A percentile compares a stretch with the other conserved stretches of the same genome.
Conservation (phyloP, 2,888 invertebrate genomes). For the Drosophila vallismaia region DNA sequence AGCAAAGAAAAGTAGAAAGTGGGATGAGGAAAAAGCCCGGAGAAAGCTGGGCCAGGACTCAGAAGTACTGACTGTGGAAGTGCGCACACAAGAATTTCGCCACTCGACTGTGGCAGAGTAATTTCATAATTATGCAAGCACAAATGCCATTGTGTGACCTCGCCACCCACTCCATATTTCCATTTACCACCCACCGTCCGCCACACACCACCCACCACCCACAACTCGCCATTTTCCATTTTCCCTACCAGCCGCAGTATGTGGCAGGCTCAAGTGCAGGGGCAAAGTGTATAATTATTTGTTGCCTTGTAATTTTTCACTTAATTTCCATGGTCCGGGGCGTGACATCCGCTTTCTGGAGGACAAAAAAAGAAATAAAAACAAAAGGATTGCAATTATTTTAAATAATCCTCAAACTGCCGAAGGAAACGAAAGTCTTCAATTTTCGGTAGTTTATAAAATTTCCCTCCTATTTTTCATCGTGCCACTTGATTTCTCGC, state of each 20-base stretch:
- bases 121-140: conserved; percentile 75
- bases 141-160: conserved; percentile 71
- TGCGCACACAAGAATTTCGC: conserved; percentile 67
- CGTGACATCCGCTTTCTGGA: conserved; percentile 59
- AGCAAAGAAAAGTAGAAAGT: conserved; percentile 6
- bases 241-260: conserved; percentile 7
- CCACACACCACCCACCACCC: conserved; percentile 10
- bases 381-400: conserved; percentile 67
- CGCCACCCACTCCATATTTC: conserved; percentile 26
- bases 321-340: conserved; percentile 69
- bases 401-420: conserved; percentile 24
- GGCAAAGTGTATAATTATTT: conserved; percentile 67
- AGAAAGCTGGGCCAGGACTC: conserved; percentile 31
- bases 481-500: neutral
- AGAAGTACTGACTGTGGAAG: conserved; percentile 62
- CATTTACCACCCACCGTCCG: conserved; percentile 8
- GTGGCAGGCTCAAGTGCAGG: conserved; percentile 45
- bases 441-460: conserved; percentile 9
- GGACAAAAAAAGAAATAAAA: conserved; percentile 7
- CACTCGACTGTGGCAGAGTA: conserved; percentile 69
- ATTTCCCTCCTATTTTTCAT: neutral
- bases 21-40: conserved; percentile 3
- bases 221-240: conserved; percentile 4
- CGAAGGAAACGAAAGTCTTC: conserved; percentile 10
- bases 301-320: conserved; percentile 73